Percentiles rank a stretch among this genome's conserved stretches.
These are phyloP conservation scores for Latrodectus elegans DNA, from an alignment of 2,888 invertebrate genomes.

Conservation along the genomic window DNA sequence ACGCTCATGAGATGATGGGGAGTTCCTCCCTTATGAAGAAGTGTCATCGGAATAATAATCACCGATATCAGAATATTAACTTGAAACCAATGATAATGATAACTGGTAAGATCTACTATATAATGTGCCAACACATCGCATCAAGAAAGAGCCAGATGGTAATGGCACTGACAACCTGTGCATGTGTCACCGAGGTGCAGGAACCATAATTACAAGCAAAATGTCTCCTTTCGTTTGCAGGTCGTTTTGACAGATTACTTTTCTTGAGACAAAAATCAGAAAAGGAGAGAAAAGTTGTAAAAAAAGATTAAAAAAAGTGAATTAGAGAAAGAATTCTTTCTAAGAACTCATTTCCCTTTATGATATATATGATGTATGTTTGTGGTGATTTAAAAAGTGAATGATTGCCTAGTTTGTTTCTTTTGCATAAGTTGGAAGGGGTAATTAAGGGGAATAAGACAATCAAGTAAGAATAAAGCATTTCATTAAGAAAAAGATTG, in stretches of 20 bases:
- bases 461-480: no score
- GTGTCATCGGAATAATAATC: constrained; percentile 62
- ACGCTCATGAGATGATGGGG: background rate
- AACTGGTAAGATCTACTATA: constrained; percentile 33
- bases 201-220: constrained; percentile 64
- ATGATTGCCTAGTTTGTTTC: constrained; percentile 19
- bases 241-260: constrained; percentile 51
- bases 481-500: no score
- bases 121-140: constrained; percentile 35
- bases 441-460: no score
- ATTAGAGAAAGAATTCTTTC: background rate
- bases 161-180: constrained; percentile 47
- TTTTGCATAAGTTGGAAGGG: background rate
- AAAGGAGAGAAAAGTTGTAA: background rate
- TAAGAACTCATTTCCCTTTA: background rate
- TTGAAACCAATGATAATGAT: constrained; percentile 62
- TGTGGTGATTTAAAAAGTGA: constrained; percentile 3
- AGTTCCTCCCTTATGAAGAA: constrained; percentile 21
- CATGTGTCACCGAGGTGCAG: constrained; percentile 36
- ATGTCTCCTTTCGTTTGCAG: constrained; percentile 34
- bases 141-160: constrained; percentile 49
- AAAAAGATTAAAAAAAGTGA: background rate
- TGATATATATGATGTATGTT: background rate
- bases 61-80: constrained; percentile 64
- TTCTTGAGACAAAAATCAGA: constrained; percentile 5